Evolutionary conservation across 2,797 vertebrate species (phyloP).

Genomic region (Tenualosa thibaudeaui): DNA sequence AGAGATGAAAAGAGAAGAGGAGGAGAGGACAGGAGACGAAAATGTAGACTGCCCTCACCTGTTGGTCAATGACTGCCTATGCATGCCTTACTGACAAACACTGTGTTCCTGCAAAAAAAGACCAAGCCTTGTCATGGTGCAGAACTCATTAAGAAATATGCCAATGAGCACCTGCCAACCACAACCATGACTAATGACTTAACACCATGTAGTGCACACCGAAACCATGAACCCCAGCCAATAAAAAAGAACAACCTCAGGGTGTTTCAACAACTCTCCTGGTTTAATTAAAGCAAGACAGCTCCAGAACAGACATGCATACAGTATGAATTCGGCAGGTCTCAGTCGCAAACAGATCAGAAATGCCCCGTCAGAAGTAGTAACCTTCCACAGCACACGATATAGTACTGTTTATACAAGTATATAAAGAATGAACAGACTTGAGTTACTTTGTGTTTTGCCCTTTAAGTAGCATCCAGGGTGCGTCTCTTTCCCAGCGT

Average conservation of each 20-base stretch:
- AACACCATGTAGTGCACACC: not conserved
- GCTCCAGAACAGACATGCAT: not conserved
- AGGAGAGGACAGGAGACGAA: not conserved
- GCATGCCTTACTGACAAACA: not conserved
- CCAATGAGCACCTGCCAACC: not conserved
- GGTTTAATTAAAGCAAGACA: not conserved
- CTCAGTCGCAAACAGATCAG: too few relatives aligned
- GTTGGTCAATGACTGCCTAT: not conserved
- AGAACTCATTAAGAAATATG: not conserved
- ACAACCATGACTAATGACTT: not conserved
- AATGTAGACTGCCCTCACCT: not conserved
- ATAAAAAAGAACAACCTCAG: not conserved
- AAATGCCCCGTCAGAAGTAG: not conserved
- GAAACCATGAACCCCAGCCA: not conserved
- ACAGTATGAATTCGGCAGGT: not conserved
- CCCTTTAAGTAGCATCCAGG: not conserved
- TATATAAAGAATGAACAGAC: not conserved
- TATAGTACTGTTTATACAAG: too few relatives aligned
- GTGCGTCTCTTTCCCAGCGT: not conserved
- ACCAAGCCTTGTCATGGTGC: not conserved
- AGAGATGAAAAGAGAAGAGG: not conserved
- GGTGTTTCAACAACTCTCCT: not conserved
- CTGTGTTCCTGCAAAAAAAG: not conserved
- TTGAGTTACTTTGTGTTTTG: not conserved
- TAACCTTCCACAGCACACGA: not conserved